phyloP scores from a whole-genome alignment of 2,113 vertebrate species.

The Felis catus region DNA sequence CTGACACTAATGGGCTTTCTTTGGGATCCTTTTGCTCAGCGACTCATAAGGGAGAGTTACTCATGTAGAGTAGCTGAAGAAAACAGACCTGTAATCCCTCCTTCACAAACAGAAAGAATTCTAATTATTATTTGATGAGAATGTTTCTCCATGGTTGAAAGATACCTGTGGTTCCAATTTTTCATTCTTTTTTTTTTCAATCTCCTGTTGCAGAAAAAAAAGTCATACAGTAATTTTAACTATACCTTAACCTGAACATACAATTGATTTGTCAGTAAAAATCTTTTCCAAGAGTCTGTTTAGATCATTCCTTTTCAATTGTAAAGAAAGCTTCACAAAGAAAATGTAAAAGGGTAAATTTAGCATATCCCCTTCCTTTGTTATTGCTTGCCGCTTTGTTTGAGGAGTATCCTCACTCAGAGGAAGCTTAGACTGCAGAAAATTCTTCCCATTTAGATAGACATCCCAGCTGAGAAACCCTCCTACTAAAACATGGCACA shows the following conservation, averaged over 20 bases:
- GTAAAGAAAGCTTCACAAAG: background rate
- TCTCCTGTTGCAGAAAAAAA: background rate
- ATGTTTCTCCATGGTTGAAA: conserved; percentile 8
- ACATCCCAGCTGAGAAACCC: background rate
- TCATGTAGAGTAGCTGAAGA: background rate
- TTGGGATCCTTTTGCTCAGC: background rate
- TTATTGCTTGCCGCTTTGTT: background rate
- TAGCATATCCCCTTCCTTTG: background rate
- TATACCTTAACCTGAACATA: conserved; percentile 8
- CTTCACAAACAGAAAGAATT: background rate
- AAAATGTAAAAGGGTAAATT: background rate
- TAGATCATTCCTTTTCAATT: background rate
- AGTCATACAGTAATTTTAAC: conserved; percentile 13
- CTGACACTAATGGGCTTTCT: background rate
- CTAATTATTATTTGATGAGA: conserved; percentile 5
- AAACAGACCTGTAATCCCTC: background rate
- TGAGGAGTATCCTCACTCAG: background rate
- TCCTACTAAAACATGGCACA: background rate
- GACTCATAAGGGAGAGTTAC: background rate
- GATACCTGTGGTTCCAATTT: background rate
- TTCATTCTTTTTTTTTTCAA: background rate
- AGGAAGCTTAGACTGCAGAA: background rate
- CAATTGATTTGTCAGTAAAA: conserved; percentile 27
- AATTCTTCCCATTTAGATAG: background rate
- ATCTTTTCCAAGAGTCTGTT: background rate